A percentile compares a stretch with the other conserved stretches of the same genome.
Conservation (phyloP, 2,113 vertebrate genomes). For the Leptobrachium ailaonicum region DNA sequence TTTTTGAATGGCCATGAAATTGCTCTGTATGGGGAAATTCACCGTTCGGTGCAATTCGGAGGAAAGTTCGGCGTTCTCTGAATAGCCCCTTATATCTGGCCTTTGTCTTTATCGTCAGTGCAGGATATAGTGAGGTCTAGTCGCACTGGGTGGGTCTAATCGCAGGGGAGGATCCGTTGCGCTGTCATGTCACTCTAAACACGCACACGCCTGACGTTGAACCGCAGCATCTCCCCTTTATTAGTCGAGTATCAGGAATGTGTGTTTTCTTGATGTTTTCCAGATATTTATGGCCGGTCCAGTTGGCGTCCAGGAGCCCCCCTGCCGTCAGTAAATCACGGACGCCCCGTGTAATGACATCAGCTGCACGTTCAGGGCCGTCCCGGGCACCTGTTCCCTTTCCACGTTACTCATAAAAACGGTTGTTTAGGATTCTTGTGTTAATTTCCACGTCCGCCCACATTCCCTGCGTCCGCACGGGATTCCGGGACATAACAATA, state of each 20-base stretch:
- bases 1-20: too few relatives aligned
- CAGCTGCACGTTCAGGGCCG: constrained; percentile 8
- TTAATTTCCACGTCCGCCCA: constrained; percentile 22
- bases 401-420: constrained; percentile 12
- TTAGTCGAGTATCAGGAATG: background rate
- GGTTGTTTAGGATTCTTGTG: constrained; percentile 16
- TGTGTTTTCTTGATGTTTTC: background rate
- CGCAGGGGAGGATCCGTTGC: too few relatives aligned
- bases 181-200: too few relatives aligned
- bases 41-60: too few relatives aligned
- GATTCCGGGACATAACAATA: constrained; percentile 4
- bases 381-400: constrained; percentile 22
- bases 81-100: too few relatives aligned
- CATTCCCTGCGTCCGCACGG: constrained; percentile 15
- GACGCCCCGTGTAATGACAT: background rate
- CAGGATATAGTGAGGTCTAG: too few relatives aligned
- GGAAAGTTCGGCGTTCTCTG: too few relatives aligned
- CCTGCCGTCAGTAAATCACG: background rate
- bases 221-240: too few relatives aligned
- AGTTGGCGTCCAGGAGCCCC: background rate
- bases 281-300: constrained; percentile 2
- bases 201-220: too few relatives aligned
- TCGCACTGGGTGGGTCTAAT: too few relatives aligned
- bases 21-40: too few relatives aligned
- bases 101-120: too few relatives aligned